Evolutionary conservation across 2,113 vertebrate genomes (phyloP).

Genomic region (Labrus mixtus): DNA sequence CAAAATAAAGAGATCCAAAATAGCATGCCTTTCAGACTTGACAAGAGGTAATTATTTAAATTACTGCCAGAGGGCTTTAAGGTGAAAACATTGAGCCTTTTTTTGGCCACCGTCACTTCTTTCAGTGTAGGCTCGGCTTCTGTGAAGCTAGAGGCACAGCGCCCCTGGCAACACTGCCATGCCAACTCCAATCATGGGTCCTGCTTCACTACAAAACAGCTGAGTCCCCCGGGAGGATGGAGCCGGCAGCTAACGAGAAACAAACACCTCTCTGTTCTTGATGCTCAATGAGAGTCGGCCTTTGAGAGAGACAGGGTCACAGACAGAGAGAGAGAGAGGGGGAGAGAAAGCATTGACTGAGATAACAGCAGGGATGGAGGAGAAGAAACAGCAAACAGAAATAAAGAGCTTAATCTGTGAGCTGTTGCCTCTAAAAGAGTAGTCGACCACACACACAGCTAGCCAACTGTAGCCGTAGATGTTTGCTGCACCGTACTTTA

Average conservation of each 20-base stretch:
- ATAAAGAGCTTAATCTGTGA: slow-evolving; percentile 27
- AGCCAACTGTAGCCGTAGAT: background rate
- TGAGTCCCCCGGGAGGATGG: slow-evolving; percentile 60
- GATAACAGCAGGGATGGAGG: slow-evolving; percentile 22
- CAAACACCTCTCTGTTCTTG: slow-evolving; percentile 72
- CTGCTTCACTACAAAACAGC: slow-evolving; percentile 70
- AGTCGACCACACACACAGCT: background rate
- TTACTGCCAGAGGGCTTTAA: slow-evolving; percentile 38
- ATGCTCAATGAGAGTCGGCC: slow-evolving; percentile 51
- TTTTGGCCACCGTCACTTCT: slow-evolving; percentile 53
- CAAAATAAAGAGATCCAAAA: slow-evolving; percentile 34
- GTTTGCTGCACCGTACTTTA: slow-evolving; percentile 12
- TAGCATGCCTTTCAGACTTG: slow-evolving; percentile 12
- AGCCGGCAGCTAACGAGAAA: slow-evolving; percentile 74
- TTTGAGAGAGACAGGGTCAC: slow-evolving; percentile 19
- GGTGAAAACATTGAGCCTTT: slow-evolving; percentile 38
- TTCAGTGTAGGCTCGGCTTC: slow-evolving; percentile 47
- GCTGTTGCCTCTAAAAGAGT: slow-evolving; percentile 18
- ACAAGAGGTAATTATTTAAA: slow-evolving; percentile 51
- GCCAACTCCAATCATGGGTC: slow-evolving; percentile 82
- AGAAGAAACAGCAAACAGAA: slow-evolving; percentile 26
- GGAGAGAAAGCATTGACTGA: slow-evolving; percentile 20
- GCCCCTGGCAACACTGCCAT: slow-evolving; percentile 73
- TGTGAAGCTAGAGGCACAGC: slow-evolving; percentile 65
- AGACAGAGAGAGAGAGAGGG: background rate